Evolutionary conservation across 2,797 vertebrate species (phyloP).

Genomic region (Acropternis orthonyx): DNA sequence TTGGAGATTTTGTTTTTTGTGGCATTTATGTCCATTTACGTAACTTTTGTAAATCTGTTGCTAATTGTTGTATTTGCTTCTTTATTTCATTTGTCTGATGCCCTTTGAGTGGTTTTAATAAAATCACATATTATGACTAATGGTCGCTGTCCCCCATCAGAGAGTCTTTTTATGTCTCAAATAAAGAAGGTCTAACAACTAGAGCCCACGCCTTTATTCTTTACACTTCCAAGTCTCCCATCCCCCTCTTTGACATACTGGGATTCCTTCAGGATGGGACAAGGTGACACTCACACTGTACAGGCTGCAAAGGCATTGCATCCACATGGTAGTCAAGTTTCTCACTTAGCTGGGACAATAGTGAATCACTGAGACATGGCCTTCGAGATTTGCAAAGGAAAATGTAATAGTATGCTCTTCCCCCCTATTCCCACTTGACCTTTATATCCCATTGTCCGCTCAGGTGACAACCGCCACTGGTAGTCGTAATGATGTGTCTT

Average conservation of each 20-base stretch:
- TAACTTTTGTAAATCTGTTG: constrained; percentile 65
- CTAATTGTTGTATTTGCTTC: constrained; percentile 54
- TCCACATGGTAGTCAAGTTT: not conserved
- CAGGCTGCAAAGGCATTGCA: not conserved
- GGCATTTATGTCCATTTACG: constrained; percentile 45
- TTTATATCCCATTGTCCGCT: not conserved
- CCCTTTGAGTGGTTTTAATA: constrained; percentile 66
- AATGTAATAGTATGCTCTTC: not conserved
- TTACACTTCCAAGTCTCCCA: not conserved
- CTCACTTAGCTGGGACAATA: not conserved
- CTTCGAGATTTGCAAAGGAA: not conserved
- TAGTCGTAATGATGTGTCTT: not conserved
- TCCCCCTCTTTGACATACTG: not conserved
- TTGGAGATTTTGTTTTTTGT: constrained; percentile 17
- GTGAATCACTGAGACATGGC: not conserved
- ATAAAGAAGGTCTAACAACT: constrained; percentile 20
- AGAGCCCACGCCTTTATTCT: not conserved
- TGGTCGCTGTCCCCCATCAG: not conserved
- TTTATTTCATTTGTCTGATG: constrained; percentile 47
- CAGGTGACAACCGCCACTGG: not conserved
- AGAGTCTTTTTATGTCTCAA: constrained; percentile 38
- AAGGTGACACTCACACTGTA: not conserved
- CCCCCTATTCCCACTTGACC: not conserved
- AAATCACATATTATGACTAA: constrained; percentile 59
- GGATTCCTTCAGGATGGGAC: not conserved